These are phyloP conservation scores for Xylophagus ater DNA, from an alignment of 2,888 invertebrate genomes.

Conservation along the genomic window DNA sequence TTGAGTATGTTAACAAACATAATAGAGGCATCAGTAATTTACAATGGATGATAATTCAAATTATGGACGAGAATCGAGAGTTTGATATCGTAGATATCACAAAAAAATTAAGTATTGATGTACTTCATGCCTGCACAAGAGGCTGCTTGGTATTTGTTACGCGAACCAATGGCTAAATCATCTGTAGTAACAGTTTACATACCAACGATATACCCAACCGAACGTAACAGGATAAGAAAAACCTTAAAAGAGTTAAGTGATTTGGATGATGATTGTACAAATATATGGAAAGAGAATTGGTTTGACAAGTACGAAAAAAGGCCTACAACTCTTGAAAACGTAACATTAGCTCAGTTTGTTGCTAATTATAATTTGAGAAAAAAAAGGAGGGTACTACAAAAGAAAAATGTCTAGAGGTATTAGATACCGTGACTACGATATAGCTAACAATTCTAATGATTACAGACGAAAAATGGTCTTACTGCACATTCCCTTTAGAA, in stretches of 20 bases:
- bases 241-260: conserved; percentile 27
- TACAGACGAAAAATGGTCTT: neutral
- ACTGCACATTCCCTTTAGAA: neutral
- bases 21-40: conserved; percentile 31
- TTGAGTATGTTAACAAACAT: conserved; percentile 33
- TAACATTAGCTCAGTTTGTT: conserved; percentile 34
- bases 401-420: no score
- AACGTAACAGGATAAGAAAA: conserved; percentile 30
- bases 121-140: conserved; percentile 18
- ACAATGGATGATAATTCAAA: conserved; percentile 26
- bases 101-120: conserved; percentile 23
- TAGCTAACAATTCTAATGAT: neutral
- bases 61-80: conserved; percentile 24
- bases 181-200: conserved; percentile 19
- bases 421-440: neutral
- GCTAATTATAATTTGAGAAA: conserved; percentile 23
- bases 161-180: conserved; percentile 2
- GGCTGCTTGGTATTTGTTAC: conserved; percentile 8
- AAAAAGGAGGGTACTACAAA: no score
- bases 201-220: conserved; percentile 27
- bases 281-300: conserved; percentile 37
- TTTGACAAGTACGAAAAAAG: conserved; percentile 35
- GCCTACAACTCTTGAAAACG: conserved; percentile 27
- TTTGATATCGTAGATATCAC: conserved; percentile 22
- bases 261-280: conserved; percentile 25